Percentiles rank a stretch among this genome's conserved stretches.
phyloP scores from a whole-genome alignment of 2,113 vertebrate species.

The Hippocampus barbouri region DNA sequence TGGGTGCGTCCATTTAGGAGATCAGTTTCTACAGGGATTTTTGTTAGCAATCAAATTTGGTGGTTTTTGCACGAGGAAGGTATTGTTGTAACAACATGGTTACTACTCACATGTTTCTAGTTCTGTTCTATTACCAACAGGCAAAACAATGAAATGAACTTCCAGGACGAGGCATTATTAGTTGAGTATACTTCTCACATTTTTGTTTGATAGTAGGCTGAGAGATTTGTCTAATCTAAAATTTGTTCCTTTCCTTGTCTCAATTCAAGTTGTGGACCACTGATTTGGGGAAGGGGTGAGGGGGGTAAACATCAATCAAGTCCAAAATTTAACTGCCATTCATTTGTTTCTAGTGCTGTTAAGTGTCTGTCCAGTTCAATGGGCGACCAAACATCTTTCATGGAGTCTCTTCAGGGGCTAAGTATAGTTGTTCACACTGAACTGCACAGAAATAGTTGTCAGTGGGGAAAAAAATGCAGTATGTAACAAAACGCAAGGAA shows the following conservation, averaged over 20 bases:
- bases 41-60: background rate
- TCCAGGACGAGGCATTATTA: background rate
- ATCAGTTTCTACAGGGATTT: background rate
- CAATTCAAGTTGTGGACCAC: background rate
- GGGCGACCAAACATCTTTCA: background rate
- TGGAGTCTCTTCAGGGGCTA: background rate
- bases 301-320: no score
- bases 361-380: background rate
- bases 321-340: background rate
- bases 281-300: no score
- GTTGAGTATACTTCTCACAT: background rate
- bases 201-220: background rate
- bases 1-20: background rate
- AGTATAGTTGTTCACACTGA: background rate
- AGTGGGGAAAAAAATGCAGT: background rate
- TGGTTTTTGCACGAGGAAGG: background rate
- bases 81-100: no score
- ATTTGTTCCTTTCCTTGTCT: background rate
- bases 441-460: background rate
- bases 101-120: no score
- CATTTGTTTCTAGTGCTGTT: background rate
- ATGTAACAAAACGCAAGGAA: constrained; percentile 20
- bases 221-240: background rate
- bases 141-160: background rate
- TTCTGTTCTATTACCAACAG: no score